phyloP scores from a whole-genome alignment of 2,113 vertebrate genomes.

The Oxyruncus cristatus region DNA sequence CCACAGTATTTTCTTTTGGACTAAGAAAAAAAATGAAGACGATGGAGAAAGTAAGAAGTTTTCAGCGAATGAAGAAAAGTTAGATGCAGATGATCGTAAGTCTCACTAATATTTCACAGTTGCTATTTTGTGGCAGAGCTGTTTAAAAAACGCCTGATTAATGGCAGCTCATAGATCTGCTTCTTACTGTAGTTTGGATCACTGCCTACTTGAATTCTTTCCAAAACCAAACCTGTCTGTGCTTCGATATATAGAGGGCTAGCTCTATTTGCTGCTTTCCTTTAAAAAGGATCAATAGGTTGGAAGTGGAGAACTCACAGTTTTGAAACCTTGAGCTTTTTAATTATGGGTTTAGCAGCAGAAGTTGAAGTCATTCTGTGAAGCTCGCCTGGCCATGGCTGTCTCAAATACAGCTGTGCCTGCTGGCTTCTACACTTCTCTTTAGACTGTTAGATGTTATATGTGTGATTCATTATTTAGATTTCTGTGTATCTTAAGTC shows the following conservation, averaged over 20 bases:
- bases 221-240: not conserved
- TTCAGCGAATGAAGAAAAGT: constrained; percentile 81
- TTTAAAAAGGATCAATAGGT: not conserved
- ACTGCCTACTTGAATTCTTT: not conserved
- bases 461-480: not conserved
- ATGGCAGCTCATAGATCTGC: not conserved
- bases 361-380: not conserved
- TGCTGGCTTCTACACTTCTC: not conserved
- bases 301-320: not conserved
- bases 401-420: not conserved
- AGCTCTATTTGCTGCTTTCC: not conserved
- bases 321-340: not conserved
- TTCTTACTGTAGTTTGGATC: not conserved
- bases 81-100: constrained; percentile 87
- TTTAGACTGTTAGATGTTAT: not conserved
- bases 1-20: constrained; percentile 68
- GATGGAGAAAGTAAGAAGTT: constrained; percentile 85
- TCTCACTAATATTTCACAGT: not conserved
- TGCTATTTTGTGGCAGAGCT: not conserved
- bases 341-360: not conserved
- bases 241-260: not conserved
- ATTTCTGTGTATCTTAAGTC: not conserved
- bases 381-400: not conserved
- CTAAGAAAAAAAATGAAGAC: constrained; percentile 87
- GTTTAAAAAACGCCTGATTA: not conserved